Evolutionary conservation across 2,888 invertebrate species (phyloP).

Genomic region (Disparrhopalites patrizii): DNA sequence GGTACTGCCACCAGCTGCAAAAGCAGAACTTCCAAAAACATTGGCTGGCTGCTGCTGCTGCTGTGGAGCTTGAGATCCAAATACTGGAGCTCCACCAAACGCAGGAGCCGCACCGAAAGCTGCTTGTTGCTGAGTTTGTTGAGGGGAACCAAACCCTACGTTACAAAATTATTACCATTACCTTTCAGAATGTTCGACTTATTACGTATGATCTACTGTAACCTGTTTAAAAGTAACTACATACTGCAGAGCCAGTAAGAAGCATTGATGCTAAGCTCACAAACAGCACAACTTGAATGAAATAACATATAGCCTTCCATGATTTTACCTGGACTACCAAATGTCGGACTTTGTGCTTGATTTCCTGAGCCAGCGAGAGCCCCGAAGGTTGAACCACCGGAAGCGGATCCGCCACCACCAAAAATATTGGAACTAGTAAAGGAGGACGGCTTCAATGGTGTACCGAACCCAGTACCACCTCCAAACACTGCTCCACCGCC

Average conservation of each 20-base stretch:
- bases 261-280: too few relatives aligned
- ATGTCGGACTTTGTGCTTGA: not conserved
- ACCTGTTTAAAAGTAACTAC: too few relatives aligned
- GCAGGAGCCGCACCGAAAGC: not conserved
- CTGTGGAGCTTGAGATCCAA: slow-evolving; percentile 1
- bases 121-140: not conserved
- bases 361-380: not conserved
- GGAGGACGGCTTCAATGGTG: not conserved
- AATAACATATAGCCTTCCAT: too few relatives aligned
- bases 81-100: not conserved
- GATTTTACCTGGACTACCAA: not conserved
- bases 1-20: not conserved
- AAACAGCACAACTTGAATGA: too few relatives aligned
- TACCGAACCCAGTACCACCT: slow-evolving; percentile 12
- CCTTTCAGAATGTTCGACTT: too few relatives aligned
- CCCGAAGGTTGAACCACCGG: not conserved
- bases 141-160: not conserved
- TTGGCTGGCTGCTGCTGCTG: not conserved
- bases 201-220: too few relatives aligned
- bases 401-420: not conserved
- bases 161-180: too few relatives aligned
- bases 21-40: not conserved
- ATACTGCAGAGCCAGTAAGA: too few relatives aligned
- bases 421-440: slow-evolving; percentile 11
- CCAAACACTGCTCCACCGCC: slow-evolving; percentile 20